Conservation (phyloP, 1,140 invertebrate species). For the Drosophila bocqueti region DNA sequence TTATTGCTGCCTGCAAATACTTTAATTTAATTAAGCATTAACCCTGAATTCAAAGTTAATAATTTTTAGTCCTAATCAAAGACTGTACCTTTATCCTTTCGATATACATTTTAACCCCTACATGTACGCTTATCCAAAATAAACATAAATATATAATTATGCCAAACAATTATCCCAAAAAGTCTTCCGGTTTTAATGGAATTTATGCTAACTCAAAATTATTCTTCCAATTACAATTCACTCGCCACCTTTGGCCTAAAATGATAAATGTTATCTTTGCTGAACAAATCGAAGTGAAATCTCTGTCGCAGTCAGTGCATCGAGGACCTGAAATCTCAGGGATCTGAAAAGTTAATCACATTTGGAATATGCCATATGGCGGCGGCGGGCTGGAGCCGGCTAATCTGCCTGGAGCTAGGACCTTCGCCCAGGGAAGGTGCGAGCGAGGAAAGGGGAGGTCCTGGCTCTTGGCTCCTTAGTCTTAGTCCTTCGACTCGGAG, state of each 20-base stretch:
- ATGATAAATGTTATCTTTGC: neutral
- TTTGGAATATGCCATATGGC: slow-evolving; percentile 51
- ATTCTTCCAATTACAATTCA: neutral
- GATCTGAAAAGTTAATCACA: slow-evolving; percentile 48
- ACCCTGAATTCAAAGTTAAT: too few species aligned
- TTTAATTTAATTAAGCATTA: neutral
- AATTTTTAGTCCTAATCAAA: neutral
- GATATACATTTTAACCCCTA: neutral
- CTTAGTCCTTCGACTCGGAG: slow-evolving; percentile 20
- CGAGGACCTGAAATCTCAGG: slow-evolving; percentile 13
- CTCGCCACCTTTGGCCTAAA: neutral
- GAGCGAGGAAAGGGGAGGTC: neutral
- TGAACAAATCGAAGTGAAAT: slow-evolving; percentile 4
- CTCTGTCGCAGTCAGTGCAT: slow-evolving; percentile 2
- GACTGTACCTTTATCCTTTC: neutral
- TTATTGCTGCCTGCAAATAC: neutral
- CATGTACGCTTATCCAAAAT: neutral
- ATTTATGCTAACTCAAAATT: neutral
- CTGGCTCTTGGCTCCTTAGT: neutral
- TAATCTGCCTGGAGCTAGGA: slow-evolving; percentile 28
- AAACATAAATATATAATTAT: neutral
- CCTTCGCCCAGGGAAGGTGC: neutral
- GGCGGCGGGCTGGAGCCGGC: slow-evolving; percentile 5
- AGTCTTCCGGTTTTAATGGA: neutral
- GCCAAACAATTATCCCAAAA: neutral